Percentiles rank a stretch among this genome's conserved stretches.
Evolutionary conservation across 2,888 invertebrate genomes (phyloP).

Genomic region (Coleophora flavipennella): DNA sequence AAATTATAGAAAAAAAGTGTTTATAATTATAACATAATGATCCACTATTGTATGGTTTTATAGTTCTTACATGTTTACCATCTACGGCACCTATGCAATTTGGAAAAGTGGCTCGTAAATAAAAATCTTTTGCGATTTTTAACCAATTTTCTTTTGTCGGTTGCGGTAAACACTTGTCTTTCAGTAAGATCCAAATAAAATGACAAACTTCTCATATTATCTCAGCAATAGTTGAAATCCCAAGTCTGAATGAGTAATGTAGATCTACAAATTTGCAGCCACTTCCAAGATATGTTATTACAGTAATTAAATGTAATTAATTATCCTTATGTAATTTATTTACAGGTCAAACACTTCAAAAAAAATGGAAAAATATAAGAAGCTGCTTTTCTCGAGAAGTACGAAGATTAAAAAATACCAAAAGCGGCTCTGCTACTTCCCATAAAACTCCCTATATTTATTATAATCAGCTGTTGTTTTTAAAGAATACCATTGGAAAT

Average conservation of each 20-base stretch:
- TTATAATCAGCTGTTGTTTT: not conserved
- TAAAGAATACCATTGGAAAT: not conserved
- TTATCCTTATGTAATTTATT: no score
- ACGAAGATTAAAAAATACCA: not conserved
- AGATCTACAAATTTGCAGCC: conserved; percentile 21
- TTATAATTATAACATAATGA: conserved; percentile 22
- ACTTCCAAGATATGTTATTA: conserved; percentile 24
- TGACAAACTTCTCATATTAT: conserved; percentile 22
- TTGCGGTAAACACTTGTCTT: conserved; percentile 17
- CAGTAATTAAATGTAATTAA: conserved; percentile 12
- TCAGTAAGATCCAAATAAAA: conserved; percentile 18
- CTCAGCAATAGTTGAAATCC: conserved; percentile 20
- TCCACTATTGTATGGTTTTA: conserved; percentile 16
- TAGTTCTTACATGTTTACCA: conserved; percentile 16
- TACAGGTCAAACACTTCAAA: not conserved
- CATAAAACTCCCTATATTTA: not conserved
- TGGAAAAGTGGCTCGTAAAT: conserved; percentile 13
- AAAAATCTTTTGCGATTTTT: conserved; percentile 19
- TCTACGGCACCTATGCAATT: no score
- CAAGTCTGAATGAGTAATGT: conserved; percentile 19
- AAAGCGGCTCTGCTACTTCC: not conserved
- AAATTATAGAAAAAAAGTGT: conserved; percentile 20
- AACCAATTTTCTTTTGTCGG: conserved; percentile 19
- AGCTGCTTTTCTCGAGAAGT: not conserved
- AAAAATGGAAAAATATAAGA: not conserved